These are phyloP conservation scores for Dugesia japonica DNA, from an alignment of 2,888 invertebrate species.

Conservation along the genomic window DNA sequence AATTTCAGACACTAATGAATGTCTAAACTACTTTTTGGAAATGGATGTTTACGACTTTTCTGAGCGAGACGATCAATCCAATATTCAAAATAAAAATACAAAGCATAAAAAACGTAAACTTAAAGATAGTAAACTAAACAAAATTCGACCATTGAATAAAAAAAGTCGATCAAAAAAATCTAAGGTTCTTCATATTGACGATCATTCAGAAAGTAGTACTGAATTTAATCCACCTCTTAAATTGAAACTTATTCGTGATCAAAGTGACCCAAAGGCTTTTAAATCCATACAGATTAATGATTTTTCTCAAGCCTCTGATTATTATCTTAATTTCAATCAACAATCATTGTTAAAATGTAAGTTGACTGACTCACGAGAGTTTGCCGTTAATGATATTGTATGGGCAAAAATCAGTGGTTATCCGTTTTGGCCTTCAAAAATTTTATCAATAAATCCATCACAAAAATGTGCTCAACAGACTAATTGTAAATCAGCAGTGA, in stretches of 20 bases:
- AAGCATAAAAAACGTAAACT: background rate
- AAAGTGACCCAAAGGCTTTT: background rate
- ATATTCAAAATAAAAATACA: conserved; percentile 10
- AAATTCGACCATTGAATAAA: background rate
- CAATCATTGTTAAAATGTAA: background rate
- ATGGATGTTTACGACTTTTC: conserved; percentile 11
- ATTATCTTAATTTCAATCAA: conserved; percentile 6
- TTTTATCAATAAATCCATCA: conserved; percentile 4
- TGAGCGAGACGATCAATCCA: background rate
- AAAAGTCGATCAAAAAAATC: background rate
- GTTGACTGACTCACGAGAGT: background rate
- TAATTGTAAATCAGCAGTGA: background rate
- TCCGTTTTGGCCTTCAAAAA: conserved; percentile 21
- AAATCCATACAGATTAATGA: background rate
- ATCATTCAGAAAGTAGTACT: background rate
- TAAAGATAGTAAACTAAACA: background rate
- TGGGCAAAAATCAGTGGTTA: conserved; percentile 25
- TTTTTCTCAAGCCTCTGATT: conserved; percentile 6
- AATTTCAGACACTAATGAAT: background rate
- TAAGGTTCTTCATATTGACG: background rate
- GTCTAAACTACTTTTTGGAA: background rate
- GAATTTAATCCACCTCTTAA: background rate
- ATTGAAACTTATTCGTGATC: background rate
- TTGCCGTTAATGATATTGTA: background rate
- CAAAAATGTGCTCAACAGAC: conserved; percentile 7